Base-by-base conservation (phyloP, 2,888 invertebrate genomes). In the Mactromeris polynyma region DNA sequence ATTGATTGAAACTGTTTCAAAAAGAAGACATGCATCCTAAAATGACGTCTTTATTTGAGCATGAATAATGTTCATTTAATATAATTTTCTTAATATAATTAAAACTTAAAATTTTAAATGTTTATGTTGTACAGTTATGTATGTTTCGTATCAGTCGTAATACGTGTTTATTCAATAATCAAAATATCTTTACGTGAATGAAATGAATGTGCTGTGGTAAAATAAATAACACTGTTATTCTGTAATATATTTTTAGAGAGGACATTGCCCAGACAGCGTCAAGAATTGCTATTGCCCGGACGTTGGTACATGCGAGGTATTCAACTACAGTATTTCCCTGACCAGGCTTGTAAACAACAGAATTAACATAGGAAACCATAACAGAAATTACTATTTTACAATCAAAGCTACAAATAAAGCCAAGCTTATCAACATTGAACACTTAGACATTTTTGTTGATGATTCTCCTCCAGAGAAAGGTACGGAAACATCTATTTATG, bases 341-440 rank as follows among this genome's bases (percentile, higher is more conserved):
- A 89, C 87, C 26, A 82, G 78, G 33, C 87, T 93, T 14, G 77
- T 89, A 14, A 54, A 33, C 1, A 58, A 82, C 7, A 84, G 85
- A 19, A 92, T 51, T 19, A 84, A 94, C 42, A 88, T 77, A 1
- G 93, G 93, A 33, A 64, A 91, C 64, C 94, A 94, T 69, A 92
- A 94, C 83, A 85, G 93, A 36, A 85, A 89, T 51, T 93, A 93
- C 42, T 85, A 83, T 64, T 92, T 93, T 54, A 90, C 90, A 19
- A 42, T 94, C 9, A 86, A 51, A n/a, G 93, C 83, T 21, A 93
- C 88, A 19, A 94, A 93, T 73, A 89, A 86, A 4, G 93, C 94
- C 0, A 84, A 82, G 33, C 87, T 93, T 4, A 36, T 83, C 6
- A 89, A 58, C 17, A 85, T 85, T 21, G 88, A 92, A 40, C 88